These are phyloP conservation scores for Trogon surrucura DNA, from an alignment of 2,113 vertebrate species.

Conservation along the genomic window DNA sequence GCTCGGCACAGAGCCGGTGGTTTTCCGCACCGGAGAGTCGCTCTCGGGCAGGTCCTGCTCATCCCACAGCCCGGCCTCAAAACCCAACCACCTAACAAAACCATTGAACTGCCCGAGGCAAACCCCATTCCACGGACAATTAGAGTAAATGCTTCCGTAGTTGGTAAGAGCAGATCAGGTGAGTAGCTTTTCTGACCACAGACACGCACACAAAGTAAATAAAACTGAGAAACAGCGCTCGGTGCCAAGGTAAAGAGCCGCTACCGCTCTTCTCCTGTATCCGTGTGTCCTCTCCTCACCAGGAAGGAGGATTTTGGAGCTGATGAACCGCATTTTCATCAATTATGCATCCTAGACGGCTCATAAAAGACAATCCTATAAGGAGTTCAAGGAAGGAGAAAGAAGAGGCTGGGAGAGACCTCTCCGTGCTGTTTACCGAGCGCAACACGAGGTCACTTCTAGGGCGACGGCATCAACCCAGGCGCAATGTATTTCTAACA, in stretches of 20 bases:
- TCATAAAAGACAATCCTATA: not conserved
- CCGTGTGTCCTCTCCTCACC: not conserved
- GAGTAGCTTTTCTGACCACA: not conserved
- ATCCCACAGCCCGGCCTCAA: not conserved
- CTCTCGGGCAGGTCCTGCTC: not conserved
- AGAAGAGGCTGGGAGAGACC: not conserved
- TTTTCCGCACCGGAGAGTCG: accelerated
- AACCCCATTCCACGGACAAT: not conserved
- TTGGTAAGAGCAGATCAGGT: not conserved
- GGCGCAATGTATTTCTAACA: not conserved
- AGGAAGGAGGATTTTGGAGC: not conserved
- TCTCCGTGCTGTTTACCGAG: not conserved
- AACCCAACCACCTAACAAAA: not conserved
- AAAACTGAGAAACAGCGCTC: not conserved
- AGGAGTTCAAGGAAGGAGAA: not conserved
- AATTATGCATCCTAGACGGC: not conserved
- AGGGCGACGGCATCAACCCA: not conserved
- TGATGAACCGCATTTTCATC: not conserved
- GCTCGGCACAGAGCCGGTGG: not conserved
- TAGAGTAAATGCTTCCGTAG: not conserved
- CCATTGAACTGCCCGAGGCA: not conserved
- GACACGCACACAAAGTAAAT: not conserved
- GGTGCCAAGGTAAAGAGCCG: not conserved
- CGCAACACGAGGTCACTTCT: not conserved
- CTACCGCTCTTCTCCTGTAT: not conserved